These are phyloP conservation scores for Euleptes europaea DNA, from an alignment of 2,113 vertebrate species.

Conservation along the genomic window DNA sequence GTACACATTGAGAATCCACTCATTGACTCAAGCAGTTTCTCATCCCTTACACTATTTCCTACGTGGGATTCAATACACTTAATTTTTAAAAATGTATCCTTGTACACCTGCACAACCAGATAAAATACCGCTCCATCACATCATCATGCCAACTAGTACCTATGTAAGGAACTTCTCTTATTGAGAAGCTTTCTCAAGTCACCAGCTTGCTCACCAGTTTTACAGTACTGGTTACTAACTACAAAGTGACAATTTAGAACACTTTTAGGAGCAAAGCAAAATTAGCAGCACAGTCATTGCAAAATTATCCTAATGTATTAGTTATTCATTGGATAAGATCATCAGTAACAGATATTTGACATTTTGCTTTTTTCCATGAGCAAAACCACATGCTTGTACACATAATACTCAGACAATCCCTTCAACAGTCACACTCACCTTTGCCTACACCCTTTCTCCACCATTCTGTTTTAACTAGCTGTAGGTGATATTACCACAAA, in stretches of 20 bases:
- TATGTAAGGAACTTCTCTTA: neutral
- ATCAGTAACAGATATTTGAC: conserved; percentile 26
- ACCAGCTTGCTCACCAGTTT: neutral
- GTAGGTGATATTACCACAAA: conserved; percentile 34
- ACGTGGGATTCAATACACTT: neutral
- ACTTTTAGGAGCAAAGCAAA: conserved; percentile 6
- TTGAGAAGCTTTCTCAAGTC: neutral
- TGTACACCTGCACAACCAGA: neutral
- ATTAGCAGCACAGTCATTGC: neutral
- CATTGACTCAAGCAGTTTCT: neutral
- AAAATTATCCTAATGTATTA: neutral
- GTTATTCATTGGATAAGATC: neutral
- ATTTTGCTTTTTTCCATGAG: conserved; percentile 17
- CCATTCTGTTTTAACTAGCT: neutral
- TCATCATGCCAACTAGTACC: neutral
- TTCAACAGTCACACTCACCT: conserved; percentile 14
- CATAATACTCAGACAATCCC: conserved; percentile 14
- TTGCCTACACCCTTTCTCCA: conserved; percentile 25
- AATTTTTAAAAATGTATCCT: conserved; percentile 8
- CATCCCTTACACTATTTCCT: conserved; percentile 7
- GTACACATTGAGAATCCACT: neutral
- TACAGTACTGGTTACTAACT: neutral
- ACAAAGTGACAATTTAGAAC: neutral
- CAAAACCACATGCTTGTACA: neutral
- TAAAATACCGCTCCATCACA: neutral